Evolutionary conservation across 2,797 vertebrate species (phyloP).

Genomic region (Pseudomugil gertrudae): DNA sequence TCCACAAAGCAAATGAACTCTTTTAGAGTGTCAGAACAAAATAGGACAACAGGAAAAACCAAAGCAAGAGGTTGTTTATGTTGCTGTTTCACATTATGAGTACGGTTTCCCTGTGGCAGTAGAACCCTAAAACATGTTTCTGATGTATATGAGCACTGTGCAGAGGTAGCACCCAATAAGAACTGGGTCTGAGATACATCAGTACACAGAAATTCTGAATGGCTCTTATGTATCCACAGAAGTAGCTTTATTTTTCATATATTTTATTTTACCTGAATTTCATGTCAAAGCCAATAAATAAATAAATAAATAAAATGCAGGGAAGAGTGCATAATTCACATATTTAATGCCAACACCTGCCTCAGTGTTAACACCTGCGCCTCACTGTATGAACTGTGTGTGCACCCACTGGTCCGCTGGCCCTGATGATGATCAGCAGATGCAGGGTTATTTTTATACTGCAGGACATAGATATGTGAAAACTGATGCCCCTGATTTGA

Average conservation of each 20-base stretch:
- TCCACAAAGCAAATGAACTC: no score
- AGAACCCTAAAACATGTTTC: no score
- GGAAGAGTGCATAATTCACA: not conserved
- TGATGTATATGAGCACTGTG: no score
- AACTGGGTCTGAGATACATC: not conserved
- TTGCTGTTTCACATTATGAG: no score
- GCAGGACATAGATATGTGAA: not conserved
- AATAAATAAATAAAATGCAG: not conserved
- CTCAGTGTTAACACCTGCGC: not conserved
- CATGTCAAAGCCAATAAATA: not conserved
- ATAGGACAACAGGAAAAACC: no score
- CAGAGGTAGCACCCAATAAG: no score
- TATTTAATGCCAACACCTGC: not conserved
- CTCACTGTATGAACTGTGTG: not conserved
- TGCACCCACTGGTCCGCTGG: not conserved
- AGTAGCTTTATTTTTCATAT: not conserved
- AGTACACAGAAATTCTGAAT: not conserved
- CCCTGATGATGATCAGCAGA: not conserved
- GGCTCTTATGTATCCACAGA: not conserved
- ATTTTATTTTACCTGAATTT: not conserved
- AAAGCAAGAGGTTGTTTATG: no score
- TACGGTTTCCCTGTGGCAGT: no score
- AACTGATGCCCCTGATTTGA: not conserved
- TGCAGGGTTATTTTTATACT: not conserved
- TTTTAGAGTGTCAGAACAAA: no score